Conservation (phyloP, 1,140 invertebrate genomes). For the Drosophila kohkoa region DNA sequence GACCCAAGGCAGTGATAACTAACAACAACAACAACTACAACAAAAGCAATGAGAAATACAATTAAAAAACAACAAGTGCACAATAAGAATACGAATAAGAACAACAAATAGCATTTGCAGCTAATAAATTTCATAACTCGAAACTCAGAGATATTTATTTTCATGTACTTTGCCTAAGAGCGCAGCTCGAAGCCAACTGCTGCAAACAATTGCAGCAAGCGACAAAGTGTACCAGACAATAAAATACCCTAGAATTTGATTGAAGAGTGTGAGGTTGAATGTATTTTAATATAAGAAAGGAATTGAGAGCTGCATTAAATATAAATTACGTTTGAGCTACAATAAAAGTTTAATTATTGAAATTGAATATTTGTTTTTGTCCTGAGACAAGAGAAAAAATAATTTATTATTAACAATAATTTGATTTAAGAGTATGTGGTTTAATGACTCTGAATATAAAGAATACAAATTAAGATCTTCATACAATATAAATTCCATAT, state of each 20-base stretch:
- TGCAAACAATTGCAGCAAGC: not conserved
- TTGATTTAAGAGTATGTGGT: too few species aligned
- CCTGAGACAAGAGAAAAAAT: too few species aligned
- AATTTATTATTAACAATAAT: too few species aligned
- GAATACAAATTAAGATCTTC: too few species aligned
- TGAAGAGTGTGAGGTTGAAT: too few species aligned
- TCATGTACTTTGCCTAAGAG: constrained; percentile 19
- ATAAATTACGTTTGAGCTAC: too few species aligned
- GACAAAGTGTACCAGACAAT: not conserved
- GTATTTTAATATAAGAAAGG: too few species aligned
- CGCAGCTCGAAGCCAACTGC: not conserved
- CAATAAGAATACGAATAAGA: constrained; percentile 7
- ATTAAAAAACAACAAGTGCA: not conserved
- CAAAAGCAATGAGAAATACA: constrained; percentile 15
- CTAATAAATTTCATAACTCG: constrained; percentile 57
- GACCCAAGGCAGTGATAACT: constrained; percentile 33
- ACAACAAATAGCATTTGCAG: constrained; percentile 42
- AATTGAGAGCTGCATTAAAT: too few species aligned
- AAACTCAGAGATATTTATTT: constrained; percentile 49
- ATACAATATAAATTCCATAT: too few species aligned
- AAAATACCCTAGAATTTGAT: not conserved
- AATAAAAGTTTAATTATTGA: too few species aligned
- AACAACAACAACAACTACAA: constrained; percentile 14
- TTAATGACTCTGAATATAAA: too few species aligned
- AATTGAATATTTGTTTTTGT: too few species aligned